Evolutionary conservation across 2,797 vertebrate genomes (phyloP), one percentile per base, ranked within the genome.

Genomic region (Macropodus opercularis): DNA sequence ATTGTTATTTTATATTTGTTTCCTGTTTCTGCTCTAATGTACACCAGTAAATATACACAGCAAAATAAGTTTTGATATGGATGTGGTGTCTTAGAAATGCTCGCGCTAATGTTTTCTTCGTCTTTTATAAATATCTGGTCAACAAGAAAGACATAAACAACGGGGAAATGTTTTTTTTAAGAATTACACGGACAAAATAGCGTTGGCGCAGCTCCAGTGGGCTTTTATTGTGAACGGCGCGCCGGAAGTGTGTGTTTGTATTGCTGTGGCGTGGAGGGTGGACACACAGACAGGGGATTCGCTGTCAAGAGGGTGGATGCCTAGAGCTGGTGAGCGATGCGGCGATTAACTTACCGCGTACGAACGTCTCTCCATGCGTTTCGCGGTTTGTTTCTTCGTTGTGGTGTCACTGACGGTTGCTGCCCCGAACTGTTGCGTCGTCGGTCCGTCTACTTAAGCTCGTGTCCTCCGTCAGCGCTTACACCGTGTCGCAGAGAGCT

Each of bases 231-330:
- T 70, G 84, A 89, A 82, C 39, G 47, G 5, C 2, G 11, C 0
- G 9, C 38, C 72, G 87, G 89, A 88, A 80, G 63, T 47, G 14
- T 23, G 3, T 2, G 19, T 19, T 26, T 18, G 46, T 38, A 47
- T 29, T 58, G 47, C 6, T 2, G 61, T 0, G 3, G 5, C 17
- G 18, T 69, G 64, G n/a, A 58, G 67, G 14, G 61, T 31, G 34
- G 27, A 41, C 66, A 64, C 66, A 68, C 85, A 87, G 87, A 87
- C 89, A 82, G 87, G 87, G 86, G 86, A 85, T 88, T 90, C 85
- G 89, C 88, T 92, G 92, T 92, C 92, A 91, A 80, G 90, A 92
- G 91, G 92, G 91, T 91, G 91, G 92, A 92, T 88, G 77, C 89
- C 86, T 48, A 63, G 81, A 87, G 90, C 89, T 92, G 93, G 92